Evolutionary conservation across 2,888 invertebrate species (phyloP), one percentile per base, ranked within the genome.

Genomic region (Tetranychus truncatus): DNA sequence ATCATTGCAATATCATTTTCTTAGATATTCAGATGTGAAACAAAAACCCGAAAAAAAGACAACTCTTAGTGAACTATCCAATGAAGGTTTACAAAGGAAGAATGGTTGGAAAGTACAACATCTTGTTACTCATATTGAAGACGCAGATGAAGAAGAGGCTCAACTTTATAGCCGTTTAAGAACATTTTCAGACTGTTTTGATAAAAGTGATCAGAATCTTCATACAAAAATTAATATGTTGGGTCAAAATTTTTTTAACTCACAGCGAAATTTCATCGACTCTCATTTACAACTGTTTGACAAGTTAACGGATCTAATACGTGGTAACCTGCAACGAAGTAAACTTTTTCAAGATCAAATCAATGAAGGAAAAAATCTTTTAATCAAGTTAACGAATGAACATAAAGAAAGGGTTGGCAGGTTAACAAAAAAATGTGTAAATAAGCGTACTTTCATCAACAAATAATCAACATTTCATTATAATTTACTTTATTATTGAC

Each of bases 61-160:
- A 0, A 88, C 89, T 1, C 89, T 95, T 69, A 89, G 89, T 81
- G 93, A 95, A 84, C 86, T 95, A 80, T 92, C 95, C 46, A 90
- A 90, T 83, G 93, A 93, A 83, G 90, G 94, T 74, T 85, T 90
- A 78, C 89, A 91, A 81, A 92, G 91, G 84, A 88, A 92, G 21
- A 91, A 91, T 79, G 95, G 95, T 1, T 95, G 95, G 95, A 95
- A 95, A 84, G 87, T 95, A 77, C 89, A 91, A 84, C 93, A 94
- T 82, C 86, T 95, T 79, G 90, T 90, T 66, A 89, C 92, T 71
- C 94, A 95, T 85, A 90, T 95, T 89, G 92, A 94, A 81, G 92
- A 94, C 83, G 84, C 95, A 86, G 20, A 21, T n/a, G 76, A 77
- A 20, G 73, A 75, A 18, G 73, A 74, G 46, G n/a, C 45, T 4